phyloP scores from a whole-genome alignment of 2,797 vertebrate genomes.

The Chrosomus eos region DNA sequence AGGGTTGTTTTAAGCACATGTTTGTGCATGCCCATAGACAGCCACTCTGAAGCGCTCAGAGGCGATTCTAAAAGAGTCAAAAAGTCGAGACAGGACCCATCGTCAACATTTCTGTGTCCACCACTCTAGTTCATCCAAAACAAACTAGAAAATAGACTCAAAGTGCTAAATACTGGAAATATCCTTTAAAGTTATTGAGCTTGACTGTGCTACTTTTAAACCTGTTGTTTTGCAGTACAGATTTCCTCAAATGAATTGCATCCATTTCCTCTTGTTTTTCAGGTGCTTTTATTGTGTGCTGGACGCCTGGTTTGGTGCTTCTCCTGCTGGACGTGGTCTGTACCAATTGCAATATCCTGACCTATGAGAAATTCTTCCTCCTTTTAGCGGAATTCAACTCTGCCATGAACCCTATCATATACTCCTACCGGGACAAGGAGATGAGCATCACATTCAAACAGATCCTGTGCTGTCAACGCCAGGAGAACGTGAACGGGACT shows the following conservation, averaged over 20 bases:
- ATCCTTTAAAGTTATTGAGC: not conserved
- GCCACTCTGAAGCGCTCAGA: no score
- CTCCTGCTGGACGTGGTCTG: constrained; percentile 96
- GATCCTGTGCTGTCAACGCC: constrained; percentile 96
- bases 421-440: constrained; percentile 98
- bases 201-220: not conserved
- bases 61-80: no score
- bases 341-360: constrained; percentile 87
- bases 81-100: no score
- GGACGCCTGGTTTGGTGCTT: constrained; percentile 96
- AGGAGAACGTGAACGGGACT: constrained; percentile 87
- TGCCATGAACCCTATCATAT: constrained; percentile 99
- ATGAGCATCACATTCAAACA: constrained; percentile 98
- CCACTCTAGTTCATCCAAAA: no score
- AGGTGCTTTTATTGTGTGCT: constrained; percentile 98
- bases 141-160: no score
- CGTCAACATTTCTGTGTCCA: no score
- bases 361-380: constrained; percentile 97
- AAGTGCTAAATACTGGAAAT: no score
- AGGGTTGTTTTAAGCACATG: no score
- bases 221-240: not conserved
- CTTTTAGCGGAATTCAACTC: constrained; percentile 98
- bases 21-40: no score
- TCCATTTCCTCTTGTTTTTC: constrained; percentile 31
- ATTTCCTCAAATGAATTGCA: not conserved